These are phyloP conservation scores for Drosophila mauritiana DNA, from an alignment of 1,140 invertebrate species.

Conservation along the genomic window DNA sequence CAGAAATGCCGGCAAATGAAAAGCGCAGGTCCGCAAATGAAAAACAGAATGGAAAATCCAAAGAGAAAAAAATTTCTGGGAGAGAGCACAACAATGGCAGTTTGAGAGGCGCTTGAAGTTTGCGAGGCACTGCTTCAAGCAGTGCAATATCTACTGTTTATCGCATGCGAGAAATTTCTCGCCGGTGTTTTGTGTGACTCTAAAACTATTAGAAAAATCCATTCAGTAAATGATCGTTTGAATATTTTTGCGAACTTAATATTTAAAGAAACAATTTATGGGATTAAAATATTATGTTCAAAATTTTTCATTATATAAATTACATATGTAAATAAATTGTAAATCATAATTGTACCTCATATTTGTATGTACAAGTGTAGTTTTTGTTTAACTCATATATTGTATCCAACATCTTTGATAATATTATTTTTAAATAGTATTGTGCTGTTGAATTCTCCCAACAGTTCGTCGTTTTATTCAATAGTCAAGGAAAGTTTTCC, in stretches of 20 bases:
- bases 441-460: conserved; percentile 21
- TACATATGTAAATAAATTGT: background rate
- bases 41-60: background rate
- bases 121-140: conserved; percentile 11
- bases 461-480: conserved; percentile 11
- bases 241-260: too few species aligned
- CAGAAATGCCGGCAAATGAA: conserved; percentile 64
- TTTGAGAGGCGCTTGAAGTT: background rate
- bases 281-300: too few species aligned
- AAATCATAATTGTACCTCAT: too few species aligned
- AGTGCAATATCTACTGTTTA: conserved; percentile 22
- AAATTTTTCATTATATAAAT: background rate
- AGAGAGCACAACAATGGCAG: conserved; percentile 28
- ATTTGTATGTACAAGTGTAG: too few species aligned
- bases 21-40: conserved; percentile 47
- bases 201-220: conserved; percentile 12
- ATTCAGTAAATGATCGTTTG: background rate
- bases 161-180: conserved; percentile 41
- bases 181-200: background rate
- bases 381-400: too few species aligned
- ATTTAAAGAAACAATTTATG: too few species aligned
- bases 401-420: too few species aligned
- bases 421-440: conserved; percentile 3
- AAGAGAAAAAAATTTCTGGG: conserved; percentile 1
- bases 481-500: conserved; percentile 1